Evolutionary conservation across 2,797 vertebrate species (phyloP), one percentile per base, ranked within the genome.

Genomic region (Myotis findleyi): DNA sequence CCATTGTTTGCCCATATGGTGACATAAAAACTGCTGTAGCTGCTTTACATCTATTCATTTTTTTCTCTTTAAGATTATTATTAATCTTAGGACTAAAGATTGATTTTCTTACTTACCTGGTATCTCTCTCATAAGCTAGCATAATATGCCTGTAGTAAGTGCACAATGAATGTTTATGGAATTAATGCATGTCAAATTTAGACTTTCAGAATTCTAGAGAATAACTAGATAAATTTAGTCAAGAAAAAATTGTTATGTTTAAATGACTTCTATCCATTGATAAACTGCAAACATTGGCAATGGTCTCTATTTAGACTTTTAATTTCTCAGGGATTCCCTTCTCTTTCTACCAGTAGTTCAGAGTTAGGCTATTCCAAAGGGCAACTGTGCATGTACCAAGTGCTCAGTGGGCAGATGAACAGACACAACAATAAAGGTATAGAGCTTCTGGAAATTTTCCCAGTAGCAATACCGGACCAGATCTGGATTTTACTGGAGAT

Each of bases 11-110:
- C 59, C 94, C 55, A 53, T 57, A n/a, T 47, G 12, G 30, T 94
- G 73, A 30, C 85, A 91, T 75, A 87, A 91, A 95, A 95, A 95
- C 55, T 82, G 80, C 79, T 87, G 27, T 2, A 73, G 30, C 87
- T 93, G 8, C 20, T 95, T 94, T 91, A 47, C 0, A 81, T 77
- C 41, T 93, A 49, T 73, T 94, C 7, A 64, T 18, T 36, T 93
- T 36, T 89, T 94, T 96, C 55, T 76, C 59, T 76, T 93, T 13
- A 84, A 81, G 59, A 94, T 87, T 87, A 36, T 88, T 90, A 76
- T 87, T 91, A 85, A 79, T 91, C 25, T 49, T 33, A 83, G 11
- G 51, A 6, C 36, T 84, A 91, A 92, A n/a, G 12, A 80, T 25
- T 89, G 33, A 68, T 71, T 88, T 59, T 92, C 89, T 96, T 23